A percentile compares a stretch with the other conserved stretches of the same genome.
These are phyloP conservation scores for Plodia interpunctella DNA, from an alignment of 1,140 invertebrate genomes.

Conservation along the genomic window DNA sequence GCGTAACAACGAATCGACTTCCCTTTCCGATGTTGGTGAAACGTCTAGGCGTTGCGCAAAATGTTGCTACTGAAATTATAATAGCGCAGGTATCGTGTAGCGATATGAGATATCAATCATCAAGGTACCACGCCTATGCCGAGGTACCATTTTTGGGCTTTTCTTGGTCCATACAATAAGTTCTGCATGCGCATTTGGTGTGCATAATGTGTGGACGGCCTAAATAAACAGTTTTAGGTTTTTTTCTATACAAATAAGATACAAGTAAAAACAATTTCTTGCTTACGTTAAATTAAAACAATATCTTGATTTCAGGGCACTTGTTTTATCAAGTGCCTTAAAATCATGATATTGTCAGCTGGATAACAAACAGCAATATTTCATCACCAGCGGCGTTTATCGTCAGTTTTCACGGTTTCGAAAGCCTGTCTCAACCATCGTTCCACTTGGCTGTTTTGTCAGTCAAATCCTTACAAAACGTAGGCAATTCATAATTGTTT, in stretches of 20 bases:
- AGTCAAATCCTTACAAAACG: not conserved
- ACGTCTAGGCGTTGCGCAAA: slow-evolving; percentile 47
- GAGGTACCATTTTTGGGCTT: too few relatives aligned
- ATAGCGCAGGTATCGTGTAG: slow-evolving; percentile 12
- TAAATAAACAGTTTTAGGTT: too few relatives aligned
- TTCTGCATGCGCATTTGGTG: too few relatives aligned
- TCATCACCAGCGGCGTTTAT: not conserved
- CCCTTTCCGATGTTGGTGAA: slow-evolving; percentile 60
- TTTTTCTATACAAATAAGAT: too few relatives aligned
- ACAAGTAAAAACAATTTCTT: too few relatives aligned
- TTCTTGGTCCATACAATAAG: too few relatives aligned
- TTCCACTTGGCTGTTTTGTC: not conserved
- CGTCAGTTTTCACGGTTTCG: slow-evolving; percentile 2
- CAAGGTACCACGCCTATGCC: not conserved
- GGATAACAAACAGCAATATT: not conserved
- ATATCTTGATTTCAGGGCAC: too few relatives aligned
- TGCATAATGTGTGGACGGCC: too few relatives aligned
- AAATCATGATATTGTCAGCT: not conserved
- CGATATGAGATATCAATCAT: not conserved
- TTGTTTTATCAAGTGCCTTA: too few relatives aligned
- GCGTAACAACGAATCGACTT: slow-evolving; percentile 42
- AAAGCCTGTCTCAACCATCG: not conserved
- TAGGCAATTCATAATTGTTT: too few relatives aligned
- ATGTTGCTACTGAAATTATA: slow-evolving; percentile 28
- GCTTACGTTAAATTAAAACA: too few relatives aligned